Evolutionary conservation across 2,113 vertebrate species (phyloP).

Genomic region (Erinaceus europaeus): DNA sequence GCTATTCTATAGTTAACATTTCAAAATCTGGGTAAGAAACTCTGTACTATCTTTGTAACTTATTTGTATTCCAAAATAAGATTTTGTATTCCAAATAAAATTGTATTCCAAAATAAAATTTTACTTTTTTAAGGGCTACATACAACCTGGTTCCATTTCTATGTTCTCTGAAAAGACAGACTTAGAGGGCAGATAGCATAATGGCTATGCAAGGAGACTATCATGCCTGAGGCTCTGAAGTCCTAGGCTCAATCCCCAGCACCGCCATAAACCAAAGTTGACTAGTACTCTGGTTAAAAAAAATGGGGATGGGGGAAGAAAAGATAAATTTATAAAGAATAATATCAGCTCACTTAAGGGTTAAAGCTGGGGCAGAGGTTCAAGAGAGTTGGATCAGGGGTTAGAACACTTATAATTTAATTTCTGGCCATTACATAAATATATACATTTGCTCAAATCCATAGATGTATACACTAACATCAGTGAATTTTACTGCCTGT

Average conservation of each 20-base stretch:
- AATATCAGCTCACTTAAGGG: not conserved
- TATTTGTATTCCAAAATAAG: slow-evolving; percentile 13
- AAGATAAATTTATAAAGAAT: not conserved
- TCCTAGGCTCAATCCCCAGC: no score
- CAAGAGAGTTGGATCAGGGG: not conserved
- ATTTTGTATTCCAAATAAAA: no score
- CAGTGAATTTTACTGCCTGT: not conserved
- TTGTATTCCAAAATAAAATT: not conserved
- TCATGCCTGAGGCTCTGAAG: no score
- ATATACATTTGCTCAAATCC: not conserved
- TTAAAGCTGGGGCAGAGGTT: not conserved
- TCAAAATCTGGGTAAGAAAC: not conserved
- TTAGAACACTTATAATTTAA: not conserved
- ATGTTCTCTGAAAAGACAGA: no score
- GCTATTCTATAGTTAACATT: not conserved
- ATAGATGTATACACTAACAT: not conserved
- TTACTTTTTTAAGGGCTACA: not conserved
- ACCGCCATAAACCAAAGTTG: no score
- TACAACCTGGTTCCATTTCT: not conserved
- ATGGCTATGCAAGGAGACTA: no score
- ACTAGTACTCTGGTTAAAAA: no score
- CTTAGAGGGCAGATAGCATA: no score
- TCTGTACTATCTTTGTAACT: not conserved
- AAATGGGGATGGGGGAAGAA: no score
- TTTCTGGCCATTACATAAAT: not conserved